Percentiles rank a stretch among this genome's conserved stretches.
These are phyloP conservation scores for Melanaphis sacchari DNA, from an alignment of 1,140 invertebrate genomes.

Conservation along the genomic window DNA sequence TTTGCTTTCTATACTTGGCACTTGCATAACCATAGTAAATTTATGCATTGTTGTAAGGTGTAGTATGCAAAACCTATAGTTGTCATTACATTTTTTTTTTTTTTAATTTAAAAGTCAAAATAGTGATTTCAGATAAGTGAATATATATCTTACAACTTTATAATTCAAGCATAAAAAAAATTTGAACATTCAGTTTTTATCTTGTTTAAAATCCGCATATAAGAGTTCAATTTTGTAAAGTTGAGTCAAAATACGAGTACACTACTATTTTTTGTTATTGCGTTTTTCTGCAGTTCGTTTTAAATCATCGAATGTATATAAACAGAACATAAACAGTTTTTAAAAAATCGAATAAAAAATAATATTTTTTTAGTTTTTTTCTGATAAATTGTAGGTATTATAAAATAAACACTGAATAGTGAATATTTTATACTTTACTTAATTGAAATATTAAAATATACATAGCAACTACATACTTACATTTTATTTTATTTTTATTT, in stretches of 20 bases:
- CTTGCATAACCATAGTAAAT: not conserved
- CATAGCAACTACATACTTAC: not conserved
- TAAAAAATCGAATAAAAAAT: too few species aligned
- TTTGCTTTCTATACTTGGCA: not conserved
- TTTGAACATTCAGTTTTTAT: not conserved
- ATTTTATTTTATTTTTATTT: too few species aligned
- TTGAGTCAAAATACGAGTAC: too few species aligned
- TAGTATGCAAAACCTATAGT: not conserved
- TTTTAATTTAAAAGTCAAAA: not conserved
- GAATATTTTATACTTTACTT: not conserved
- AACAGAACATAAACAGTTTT: too few species aligned
- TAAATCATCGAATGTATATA: too few species aligned
- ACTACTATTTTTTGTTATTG: not conserved
- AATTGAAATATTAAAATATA: not conserved
- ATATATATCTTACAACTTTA: too few species aligned
- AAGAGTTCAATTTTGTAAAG: too few species aligned
- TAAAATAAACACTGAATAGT: not conserved
- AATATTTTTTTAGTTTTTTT: not conserved
- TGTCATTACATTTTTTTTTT: not conserved
- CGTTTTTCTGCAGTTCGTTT: too few species aligned
- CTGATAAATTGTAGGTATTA: too few species aligned
- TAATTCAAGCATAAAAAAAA: not conserved
- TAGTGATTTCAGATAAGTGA: not conserved
- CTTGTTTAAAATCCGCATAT: not conserved
- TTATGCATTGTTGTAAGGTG: not conserved